Evolutionary conservation across 1,140 invertebrate genomes (phyloP), one percentile per base, ranked within the genome.

Genomic region (Solenopsis fugax): DNA sequence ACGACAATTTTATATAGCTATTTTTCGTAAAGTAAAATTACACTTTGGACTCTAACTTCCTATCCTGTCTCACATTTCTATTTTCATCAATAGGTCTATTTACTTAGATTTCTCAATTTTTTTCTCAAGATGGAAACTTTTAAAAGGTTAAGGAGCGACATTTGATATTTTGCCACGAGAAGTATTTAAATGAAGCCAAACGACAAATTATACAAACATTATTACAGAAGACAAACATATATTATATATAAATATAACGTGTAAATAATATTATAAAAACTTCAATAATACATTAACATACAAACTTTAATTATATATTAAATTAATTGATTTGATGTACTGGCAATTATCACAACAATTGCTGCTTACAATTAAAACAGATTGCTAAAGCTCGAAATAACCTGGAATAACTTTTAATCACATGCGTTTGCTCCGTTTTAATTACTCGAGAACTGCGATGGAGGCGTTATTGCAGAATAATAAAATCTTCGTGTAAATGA

Each of bases 131-230:
- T 75, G 1, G 41, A 75, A 62, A 50, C 21, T 64, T 50, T 64
- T 48, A 77, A 34, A 16, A 21, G 10, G 12, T 58, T 58, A 24
- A 45, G 12, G 21, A 52, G 4, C 29, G 13, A 64, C 6, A 34
- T 77, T 64, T 9, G 41, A 48, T 48, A 64, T 77, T 77, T 77
- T 77, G 9, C 9, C 12, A 21, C 29, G 6, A 29, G n/a, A 58
- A 41, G 56, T 21, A 41, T 7, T 9, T n/a, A 13, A n/a, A 21
- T 56, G 9, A 50, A n/a, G 10, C 50, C 13, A 72, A 54, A 34
- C 9, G 29, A 24, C 18, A 73, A 50, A 29, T 52, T 29, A 52
- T 18, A 18, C 1, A 65, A 69, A 69, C 13, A 65, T 41, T 69
- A 69, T 18, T 67, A 29, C 6, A n/a, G n/a, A 10, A 16, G n/a